Evolutionary conservation across 2,113 vertebrate species (phyloP).

Genomic region (Muntiacus muntjak): DNA sequence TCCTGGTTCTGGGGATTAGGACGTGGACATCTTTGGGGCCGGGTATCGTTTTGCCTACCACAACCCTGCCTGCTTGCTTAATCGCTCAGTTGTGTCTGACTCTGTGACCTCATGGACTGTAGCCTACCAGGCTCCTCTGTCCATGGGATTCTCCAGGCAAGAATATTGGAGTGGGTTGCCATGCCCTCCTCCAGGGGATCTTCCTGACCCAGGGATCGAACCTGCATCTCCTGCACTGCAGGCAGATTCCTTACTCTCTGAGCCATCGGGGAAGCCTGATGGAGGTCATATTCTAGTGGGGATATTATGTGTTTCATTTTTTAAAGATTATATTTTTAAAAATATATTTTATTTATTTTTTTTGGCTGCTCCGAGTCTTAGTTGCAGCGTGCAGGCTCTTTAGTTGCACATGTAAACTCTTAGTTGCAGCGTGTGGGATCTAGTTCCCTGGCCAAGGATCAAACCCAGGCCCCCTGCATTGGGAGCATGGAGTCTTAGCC

Average conservation of each 20-base stretch:
- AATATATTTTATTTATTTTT: not conserved
- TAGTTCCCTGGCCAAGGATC: not conserved
- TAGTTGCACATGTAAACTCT: not conserved
- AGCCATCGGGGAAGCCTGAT: not conserved
- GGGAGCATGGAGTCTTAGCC: not conserved
- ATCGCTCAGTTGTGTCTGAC: not conserved
- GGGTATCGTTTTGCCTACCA: not conserved
- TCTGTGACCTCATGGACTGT: not conserved
- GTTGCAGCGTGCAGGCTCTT: not conserved
- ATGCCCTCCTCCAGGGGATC: not conserved
- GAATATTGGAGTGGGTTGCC: not conserved
- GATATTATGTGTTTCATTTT: not conserved
- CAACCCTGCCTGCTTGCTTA: not conserved
- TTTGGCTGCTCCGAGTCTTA: not conserved
- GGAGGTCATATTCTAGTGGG: not conserved
- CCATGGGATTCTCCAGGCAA: not conserved
- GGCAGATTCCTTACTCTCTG: not conserved
- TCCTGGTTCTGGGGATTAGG: not conserved
- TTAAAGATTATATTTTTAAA: not conserved
- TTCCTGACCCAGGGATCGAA: not conserved
- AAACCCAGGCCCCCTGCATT: not conserved
- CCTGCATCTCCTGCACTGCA: not conserved
- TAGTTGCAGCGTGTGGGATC: not conserved
- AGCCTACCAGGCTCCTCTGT: not conserved
- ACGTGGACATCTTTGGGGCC: fast-evolving